These are phyloP conservation scores for Goniozus legneri DNA, from an alignment of 1,140 invertebrate genomes.

Conservation along the genomic window DNA sequence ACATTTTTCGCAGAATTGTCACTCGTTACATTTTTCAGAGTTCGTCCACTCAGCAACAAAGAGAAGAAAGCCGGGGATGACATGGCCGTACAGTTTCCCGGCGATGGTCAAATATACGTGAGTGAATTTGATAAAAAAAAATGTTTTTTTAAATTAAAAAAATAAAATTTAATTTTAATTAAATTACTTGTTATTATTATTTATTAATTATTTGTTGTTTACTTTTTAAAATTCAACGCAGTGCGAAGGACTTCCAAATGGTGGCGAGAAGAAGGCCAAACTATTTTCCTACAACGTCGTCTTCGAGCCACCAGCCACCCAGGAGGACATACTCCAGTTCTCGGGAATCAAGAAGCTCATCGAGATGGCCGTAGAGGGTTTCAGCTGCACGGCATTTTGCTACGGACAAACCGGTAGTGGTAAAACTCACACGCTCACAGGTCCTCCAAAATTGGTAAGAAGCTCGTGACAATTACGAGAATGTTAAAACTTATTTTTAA, in stretches of 20 bases:
- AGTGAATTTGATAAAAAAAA: slow-evolving; percentile 34
- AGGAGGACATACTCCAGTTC: slow-evolving; percentile 77
- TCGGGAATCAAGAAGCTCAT: slow-evolving; percentile 81
- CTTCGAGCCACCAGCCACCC: slow-evolving; percentile 82
- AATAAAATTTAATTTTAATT: not conserved
- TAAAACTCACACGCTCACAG: slow-evolving; percentile 93
- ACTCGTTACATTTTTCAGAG: slow-evolving; percentile 51
- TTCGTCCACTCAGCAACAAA: slow-evolving; percentile 67
- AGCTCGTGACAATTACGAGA: slow-evolving; percentile 12
- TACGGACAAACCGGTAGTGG: slow-evolving; percentile 97
- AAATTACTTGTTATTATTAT: not conserved
- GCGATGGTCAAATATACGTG: slow-evolving; percentile 73
- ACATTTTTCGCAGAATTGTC: not conserved
- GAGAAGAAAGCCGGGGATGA: slow-evolving; percentile 64
- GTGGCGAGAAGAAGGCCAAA: slow-evolving; percentile 66
- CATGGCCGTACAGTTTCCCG: slow-evolving; percentile 69
- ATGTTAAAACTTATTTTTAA: slow-evolving; percentile 15
- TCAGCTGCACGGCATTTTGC: slow-evolving; percentile 90
- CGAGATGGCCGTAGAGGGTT: slow-evolving; percentile 90
- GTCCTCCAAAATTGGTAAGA: slow-evolving; percentile 79
- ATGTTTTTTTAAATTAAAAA: not conserved
- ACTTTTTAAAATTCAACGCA: slow-evolving; percentile 2
- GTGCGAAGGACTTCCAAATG: slow-evolving; percentile 22
- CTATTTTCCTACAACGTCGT: slow-evolving; percentile 84
- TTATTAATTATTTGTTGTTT: slow-evolving; percentile 1